phyloP scores from a whole-genome alignment of 1,140 invertebrate species.

The Drosophila chauvacae region DNA sequence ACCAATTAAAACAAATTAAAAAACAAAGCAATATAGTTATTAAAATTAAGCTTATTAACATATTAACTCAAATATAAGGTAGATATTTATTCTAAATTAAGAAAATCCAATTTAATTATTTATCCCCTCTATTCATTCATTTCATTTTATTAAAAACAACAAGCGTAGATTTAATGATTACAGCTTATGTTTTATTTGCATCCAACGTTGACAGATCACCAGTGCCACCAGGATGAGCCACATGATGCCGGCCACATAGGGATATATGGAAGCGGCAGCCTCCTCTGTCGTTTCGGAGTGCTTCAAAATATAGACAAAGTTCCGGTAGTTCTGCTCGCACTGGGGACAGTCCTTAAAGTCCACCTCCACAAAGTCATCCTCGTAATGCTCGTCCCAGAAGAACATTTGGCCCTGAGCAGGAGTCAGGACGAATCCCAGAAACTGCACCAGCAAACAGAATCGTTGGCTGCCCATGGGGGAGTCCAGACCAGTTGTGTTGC shows the following conservation, averaged over 20 bases:
- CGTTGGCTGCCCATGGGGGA: slow-evolving; percentile 6
- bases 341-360: slow-evolving; percentile 34
- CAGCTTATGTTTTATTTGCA: slow-evolving; percentile 19
- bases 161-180: background rate
- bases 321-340: slow-evolving; percentile 51
- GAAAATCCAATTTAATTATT: background rate
- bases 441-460: slow-evolving; percentile 15
- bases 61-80: background rate
- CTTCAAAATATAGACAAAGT: slow-evolving; percentile 57
- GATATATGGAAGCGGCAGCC: slow-evolving; percentile 26
- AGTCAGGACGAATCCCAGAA: slow-evolving; percentile 19
- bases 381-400: slow-evolving; percentile 41
- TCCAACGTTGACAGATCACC: slow-evolving; percentile 35
- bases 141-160: too few species aligned
- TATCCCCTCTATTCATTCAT: too few species aligned
- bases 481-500: background rate
- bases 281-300: background rate
- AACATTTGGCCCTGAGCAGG: slow-evolving; percentile 15
- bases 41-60: too few species aligned
- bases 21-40: too few species aligned
- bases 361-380: slow-evolving; percentile 60
- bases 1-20: too few species aligned
- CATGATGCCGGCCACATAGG: slow-evolving; percentile 44
- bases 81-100: background rate
- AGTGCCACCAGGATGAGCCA: slow-evolving; percentile 48